Evolutionary conservation across 2,797 vertebrate genomes (phyloP).

Genomic region (Buceros bicornis): DNA sequence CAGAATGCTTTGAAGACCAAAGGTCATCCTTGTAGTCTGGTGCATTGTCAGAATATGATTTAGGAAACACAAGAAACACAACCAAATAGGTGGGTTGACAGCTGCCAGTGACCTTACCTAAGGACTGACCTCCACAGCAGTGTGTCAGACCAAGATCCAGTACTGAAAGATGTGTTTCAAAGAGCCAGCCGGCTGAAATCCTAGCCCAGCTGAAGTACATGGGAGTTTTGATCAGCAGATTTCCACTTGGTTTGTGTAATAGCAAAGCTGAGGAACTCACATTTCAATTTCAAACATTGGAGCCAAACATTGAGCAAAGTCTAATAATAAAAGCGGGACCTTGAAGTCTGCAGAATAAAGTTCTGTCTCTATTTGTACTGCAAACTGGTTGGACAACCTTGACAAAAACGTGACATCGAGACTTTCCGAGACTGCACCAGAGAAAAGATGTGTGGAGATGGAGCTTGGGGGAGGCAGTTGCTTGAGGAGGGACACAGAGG

Average conservation of each 20-base stretch:
- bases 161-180: background rate
- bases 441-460: background rate
- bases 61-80: background rate
- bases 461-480: background rate
- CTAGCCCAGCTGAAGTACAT: background rate
- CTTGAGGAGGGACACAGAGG: background rate
- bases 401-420: background rate
- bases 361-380: background rate
- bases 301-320: conserved; percentile 11
- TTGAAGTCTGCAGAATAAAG: background rate
- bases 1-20: background rate
- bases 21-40: background rate
- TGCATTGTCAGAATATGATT: background rate
- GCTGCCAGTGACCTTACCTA: conserved; percentile 18
- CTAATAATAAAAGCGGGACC: conserved; percentile 37
- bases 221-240: conserved; percentile 45
- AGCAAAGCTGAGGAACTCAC: background rate
- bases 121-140: background rate
- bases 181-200: conserved; percentile 36
- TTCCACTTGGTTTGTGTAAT: background rate
- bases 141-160: background rate
- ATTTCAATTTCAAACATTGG: background rate
- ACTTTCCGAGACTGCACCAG: background rate
- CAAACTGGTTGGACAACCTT: background rate
- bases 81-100: background rate